Percentiles rank a stretch among this genome's conserved stretches.
These are phyloP conservation scores for Toxonevra muliebris DNA, from an alignment of 2,888 invertebrate genomes.

Conservation along the genomic window DNA sequence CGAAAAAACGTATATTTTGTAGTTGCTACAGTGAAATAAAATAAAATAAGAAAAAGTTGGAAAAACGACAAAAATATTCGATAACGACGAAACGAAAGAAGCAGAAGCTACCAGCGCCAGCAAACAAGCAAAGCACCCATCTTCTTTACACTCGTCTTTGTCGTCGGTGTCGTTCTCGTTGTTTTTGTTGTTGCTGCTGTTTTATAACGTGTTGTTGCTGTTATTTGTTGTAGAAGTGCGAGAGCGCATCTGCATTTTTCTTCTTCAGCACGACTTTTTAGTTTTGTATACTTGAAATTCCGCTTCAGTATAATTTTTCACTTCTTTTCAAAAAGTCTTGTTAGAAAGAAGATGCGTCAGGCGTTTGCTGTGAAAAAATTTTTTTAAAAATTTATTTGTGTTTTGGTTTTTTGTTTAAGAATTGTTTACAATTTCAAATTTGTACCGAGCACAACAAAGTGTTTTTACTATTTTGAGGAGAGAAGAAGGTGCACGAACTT, in stretches of 20 bases:
- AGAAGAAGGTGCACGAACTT: not conserved
- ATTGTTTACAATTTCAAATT: not conserved
- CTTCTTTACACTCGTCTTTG: conserved; percentile 15
- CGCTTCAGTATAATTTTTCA: conserved; percentile 51
- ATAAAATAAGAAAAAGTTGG: not conserved
- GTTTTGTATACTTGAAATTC: conserved; percentile 56
- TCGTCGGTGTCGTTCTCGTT: too few relatives aligned
- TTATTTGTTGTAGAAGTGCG: conserved; percentile 1
- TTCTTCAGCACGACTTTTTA: conserved; percentile 11
- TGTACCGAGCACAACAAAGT: too few relatives aligned
- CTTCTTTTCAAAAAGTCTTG: conserved; percentile 20
- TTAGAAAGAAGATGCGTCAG: not conserved
- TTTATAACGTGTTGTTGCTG: not conserved
- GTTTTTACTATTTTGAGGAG: too few relatives aligned
- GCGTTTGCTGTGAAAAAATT: not conserved
- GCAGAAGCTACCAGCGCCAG: not conserved
- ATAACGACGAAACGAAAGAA: conserved; percentile 1
- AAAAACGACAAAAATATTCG: not conserved
- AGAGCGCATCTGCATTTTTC: conserved; percentile 24
- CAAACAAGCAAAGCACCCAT: conserved; percentile 20
- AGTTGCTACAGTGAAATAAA: too few relatives aligned
- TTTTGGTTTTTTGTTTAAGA: not conserved
- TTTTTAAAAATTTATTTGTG: not conserved
- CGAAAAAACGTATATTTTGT: too few relatives aligned
- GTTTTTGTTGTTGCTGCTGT: too few relatives aligned